Evolutionary conservation across 1,140 invertebrate genomes (phyloP), one percentile per base, ranked within the genome.

Genomic region (Drosophila pseudoobscura): DNA sequence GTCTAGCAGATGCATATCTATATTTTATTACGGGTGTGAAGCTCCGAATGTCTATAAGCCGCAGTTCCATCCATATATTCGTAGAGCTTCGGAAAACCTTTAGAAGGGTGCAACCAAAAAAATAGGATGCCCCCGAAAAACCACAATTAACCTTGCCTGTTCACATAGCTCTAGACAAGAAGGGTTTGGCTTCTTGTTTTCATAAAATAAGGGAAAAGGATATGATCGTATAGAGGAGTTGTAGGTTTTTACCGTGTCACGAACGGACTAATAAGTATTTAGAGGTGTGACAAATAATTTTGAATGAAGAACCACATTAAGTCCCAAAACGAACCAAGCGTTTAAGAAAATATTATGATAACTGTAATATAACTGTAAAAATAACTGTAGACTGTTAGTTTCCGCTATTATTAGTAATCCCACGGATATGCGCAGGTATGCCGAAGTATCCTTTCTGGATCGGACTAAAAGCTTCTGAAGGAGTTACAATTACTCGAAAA

Each of bases 21-120:
- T 24, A 24, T 24, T 24, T 5, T 24, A 4, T 24, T 24, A 24
- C 3, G 24, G 24, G 3, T 24, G 63, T 26, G 46, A 50, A 22
- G 55, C 59, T 9, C n/a, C 60, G 6, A 69, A 54, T 46, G 65
- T 64, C 1, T 3, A 75, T 1, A 75, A 63, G 72, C 39, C 31
- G 2, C 39, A 54, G 3, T 35, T 31, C 13, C 8, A 45, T 20
- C 8, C 8, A 1, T 56, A 41, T 24, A 11, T 26, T 11, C 41
- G 11, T 17, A 26, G 15, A 9, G 29, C 6, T 7, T 31, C 57
- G 47, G 57, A 43, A 60, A 60, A 51, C 57, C 22, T 9, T 3
- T 22, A 51, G 22, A 60, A 41, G 39, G 31, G 35, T 43, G 46
- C 46, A 60, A 31, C 35, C 22, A 22, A 3, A 8, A 20, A 41